Percentiles rank a stretch among this genome's conserved stretches.
Conservation (phyloP, 1,140 invertebrate species). For the Lethocerus indicus region DNA sequence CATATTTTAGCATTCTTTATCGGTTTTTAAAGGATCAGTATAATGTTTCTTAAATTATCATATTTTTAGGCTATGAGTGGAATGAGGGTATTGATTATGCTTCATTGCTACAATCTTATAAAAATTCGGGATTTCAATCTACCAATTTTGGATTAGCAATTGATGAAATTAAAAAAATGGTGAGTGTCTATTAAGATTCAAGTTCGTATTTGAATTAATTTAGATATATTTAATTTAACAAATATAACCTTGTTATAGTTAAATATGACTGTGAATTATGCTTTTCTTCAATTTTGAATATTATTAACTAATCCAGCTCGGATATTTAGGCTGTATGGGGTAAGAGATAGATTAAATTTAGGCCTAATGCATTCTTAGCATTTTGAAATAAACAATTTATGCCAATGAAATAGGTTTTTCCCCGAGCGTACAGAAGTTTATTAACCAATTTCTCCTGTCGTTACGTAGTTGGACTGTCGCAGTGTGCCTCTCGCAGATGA, state of each 20-base stretch:
- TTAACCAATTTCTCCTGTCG: conserved; percentile 15
- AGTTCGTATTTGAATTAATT: background rate
- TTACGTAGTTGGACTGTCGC: conserved; percentile 35
- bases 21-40: background rate
- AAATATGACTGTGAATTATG: background rate
- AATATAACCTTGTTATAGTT: background rate
- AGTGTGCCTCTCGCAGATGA: conserved; percentile 44
- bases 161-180: conserved; percentile 85
- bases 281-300: background rate
- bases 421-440: background rate
- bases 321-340: background rate
- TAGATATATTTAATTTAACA: background rate
- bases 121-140: conserved; percentile 84
- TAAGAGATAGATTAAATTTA: background rate
- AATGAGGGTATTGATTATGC: conserved; percentile 81
- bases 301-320: background rate
- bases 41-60: background rate
- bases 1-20: background rate
- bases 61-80: conserved; percentile 68
- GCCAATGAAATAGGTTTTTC: background rate
- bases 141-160: conserved; percentile 86
- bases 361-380: background rate
- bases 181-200: conserved; percentile 24
- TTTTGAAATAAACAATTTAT: conserved; percentile 3
- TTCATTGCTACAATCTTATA: conserved; percentile 63